These are phyloP conservation scores for Catajapyx aquilonaris DNA, from an alignment of 1,140 invertebrate species.

Conservation along the genomic window DNA sequence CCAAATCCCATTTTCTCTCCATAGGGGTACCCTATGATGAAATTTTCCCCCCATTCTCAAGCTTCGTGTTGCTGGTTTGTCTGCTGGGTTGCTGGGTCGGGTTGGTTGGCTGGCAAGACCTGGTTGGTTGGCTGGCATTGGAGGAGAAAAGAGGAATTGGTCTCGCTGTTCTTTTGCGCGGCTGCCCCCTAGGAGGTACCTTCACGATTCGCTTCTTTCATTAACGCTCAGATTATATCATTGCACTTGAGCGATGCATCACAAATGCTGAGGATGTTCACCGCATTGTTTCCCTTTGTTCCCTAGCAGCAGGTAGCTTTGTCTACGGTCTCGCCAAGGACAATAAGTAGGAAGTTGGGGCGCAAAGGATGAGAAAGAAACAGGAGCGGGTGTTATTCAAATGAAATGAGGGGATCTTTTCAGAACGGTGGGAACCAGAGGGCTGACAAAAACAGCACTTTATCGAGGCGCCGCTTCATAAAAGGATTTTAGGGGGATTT, in stretches of 20 bases:
- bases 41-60: no score
- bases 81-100: no score
- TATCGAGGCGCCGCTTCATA: not conserved
- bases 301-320: not conserved
- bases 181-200: not conserved
- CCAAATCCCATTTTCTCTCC: no score
- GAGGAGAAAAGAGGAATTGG: no score
- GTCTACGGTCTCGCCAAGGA: not conserved
- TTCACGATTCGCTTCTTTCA: not conserved
- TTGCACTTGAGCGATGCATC: not conserved
- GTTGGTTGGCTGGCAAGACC: no score
- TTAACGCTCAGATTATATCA: slow-evolving; percentile 1
- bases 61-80: no score
- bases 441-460: not conserved
- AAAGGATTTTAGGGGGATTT: not conserved
- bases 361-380: not conserved
- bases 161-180: no score
- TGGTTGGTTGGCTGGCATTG: no score
- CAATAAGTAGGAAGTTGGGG: not conserved
- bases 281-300: not conserved
- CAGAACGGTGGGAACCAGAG: not conserved
- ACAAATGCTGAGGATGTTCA: not conserved
- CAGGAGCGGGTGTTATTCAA: not conserved
- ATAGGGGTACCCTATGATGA: no score
- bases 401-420: not conserved